Evolutionary conservation across 2,797 vertebrate species (phyloP), one percentile per base, ranked within the genome.

Genomic region (Eupleurogrammus muticus): DNA sequence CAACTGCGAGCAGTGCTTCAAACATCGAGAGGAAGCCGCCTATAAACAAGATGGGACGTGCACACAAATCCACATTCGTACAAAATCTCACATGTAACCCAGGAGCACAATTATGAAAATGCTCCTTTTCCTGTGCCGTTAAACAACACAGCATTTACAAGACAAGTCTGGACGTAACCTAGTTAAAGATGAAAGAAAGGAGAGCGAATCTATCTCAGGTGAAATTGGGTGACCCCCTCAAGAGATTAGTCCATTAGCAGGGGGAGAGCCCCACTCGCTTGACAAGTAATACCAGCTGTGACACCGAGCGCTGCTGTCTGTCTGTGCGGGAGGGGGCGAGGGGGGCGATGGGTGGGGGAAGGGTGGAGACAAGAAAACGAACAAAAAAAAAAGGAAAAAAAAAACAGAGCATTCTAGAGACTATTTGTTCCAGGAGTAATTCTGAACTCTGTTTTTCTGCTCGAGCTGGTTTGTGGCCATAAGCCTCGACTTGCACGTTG

Each of bases 271-370:
- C 90, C 86, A 80, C 90, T 88, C 64, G 73, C 88, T 77, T 70
- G 91, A 93, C 91, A 85, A 88, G 91, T 90, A 88, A 82, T 80
- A 89, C 89, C 90, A 92, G 92, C 93, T 94, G 93, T 91, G 91
- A 91, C 89, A 86, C 80, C 67, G 87, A 85, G 88, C 61, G 69
- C 82, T 65, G 73, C 77, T 81, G 83, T 75, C 86, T 85, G 79
- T 66, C 38, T 40, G 38, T 40, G 75, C 5, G 59, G 85, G 76
- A 50, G 77, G 70, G 75, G 80, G 32, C 17, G 62, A n/a, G 62
- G 38, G 52, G 16, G 67, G 71, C 13, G 61, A 50, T 14, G 61
- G 58, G 72, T 71, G 80, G 85, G 81, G 83, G 87, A 80, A 75
- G 87, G 85, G 88, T 73, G 75, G 83, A 80, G 85, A 83, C 72